Evolutionary conservation across 2,113 vertebrate species (phyloP), one percentile per base, ranked within the genome.

Genomic region (cattle (Bos taurus)): DNA sequence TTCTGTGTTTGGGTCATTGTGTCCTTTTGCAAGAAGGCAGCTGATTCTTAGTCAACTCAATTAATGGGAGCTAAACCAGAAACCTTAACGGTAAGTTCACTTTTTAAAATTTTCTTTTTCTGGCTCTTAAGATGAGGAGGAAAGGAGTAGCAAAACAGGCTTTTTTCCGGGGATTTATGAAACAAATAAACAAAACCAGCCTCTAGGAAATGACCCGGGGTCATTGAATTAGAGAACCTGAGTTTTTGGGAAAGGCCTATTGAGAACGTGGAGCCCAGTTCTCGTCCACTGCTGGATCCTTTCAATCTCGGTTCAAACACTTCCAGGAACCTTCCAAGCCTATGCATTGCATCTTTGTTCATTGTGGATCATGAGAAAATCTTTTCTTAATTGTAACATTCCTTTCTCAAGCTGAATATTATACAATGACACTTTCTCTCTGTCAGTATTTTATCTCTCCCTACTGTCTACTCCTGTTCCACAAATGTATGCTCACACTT

Each of bases 121-220:
- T 88, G 78, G 52, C 92, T 88, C 88, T 88, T 90, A 97, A 78
- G 21, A 94, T 96, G 94, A 95, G 52, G 57, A 97, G 95, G 90
- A 95, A 97, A 97, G n/a, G 57, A 95, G 30, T 92, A 92, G 77
- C 81, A 94, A 93, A 98, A 94, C 54, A 90, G 23, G 2, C 85
- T 46, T 43, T n/a, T 23, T 56, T 62, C 82, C 82, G 3, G 93
- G 85, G 85, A 95, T 95, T 97, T 97, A 86, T 91, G 93, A 96
- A 97, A 96, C 96, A 96, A 97, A 97, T 84, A 90, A 97, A 98
- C 88, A 90, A 96, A 97, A 92, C 33, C 30, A 78, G 62, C 86
- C 88, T 96, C 30, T 71, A 52, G 97, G 97, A 98, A 97, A 74
- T 97, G 95, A 93, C 96, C 93, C 26, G 16, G 62, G 83, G 43